phyloP scores from a whole-genome alignment of 2,888 invertebrate species.

The Tanytarsus gracilentus region DNA sequence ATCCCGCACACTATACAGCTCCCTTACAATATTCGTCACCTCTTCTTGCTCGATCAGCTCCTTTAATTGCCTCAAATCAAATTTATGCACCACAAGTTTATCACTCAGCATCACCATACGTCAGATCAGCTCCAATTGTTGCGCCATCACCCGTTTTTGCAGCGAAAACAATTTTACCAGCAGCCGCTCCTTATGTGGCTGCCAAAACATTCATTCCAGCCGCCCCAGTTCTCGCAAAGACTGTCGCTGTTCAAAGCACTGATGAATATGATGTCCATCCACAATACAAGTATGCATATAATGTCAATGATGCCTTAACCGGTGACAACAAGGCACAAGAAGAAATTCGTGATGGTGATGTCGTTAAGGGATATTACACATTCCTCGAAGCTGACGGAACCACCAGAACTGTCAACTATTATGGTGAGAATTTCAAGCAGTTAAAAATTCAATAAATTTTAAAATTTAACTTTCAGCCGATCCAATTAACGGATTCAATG shows the following conservation, averaged over 20 bases:
- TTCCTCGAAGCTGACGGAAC: slow-evolving; percentile 46
- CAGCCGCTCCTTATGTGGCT: slow-evolving; percentile 39
- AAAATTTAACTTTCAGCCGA: slow-evolving; percentile 36
- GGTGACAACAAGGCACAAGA: slow-evolving; percentile 46
- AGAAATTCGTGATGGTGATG: slow-evolving; percentile 45
- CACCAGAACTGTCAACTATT: slow-evolving; percentile 45
- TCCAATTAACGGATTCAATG: slow-evolving; percentile 38
- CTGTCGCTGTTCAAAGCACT: slow-evolving; percentile 38
- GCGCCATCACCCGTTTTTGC: slow-evolving; percentile 33
- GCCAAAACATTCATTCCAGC: slow-evolving; percentile 34
- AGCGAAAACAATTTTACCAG: slow-evolving; percentile 35
- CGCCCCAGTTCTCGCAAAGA: slow-evolving; percentile 32
- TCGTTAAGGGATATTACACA: slow-evolving; percentile 46
- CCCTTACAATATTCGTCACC: slow-evolving; percentile 31
- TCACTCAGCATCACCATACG: slow-evolving; percentile 30
- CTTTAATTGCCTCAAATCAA: slow-evolving; percentile 28
- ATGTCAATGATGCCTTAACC: slow-evolving; percentile 45
- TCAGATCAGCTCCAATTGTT: slow-evolving; percentile 31
- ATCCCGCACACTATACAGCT: too few relatives aligned
- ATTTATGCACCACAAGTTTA: slow-evolving; percentile 1
- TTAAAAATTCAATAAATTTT: too few relatives aligned
- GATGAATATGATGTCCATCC: slow-evolving; percentile 38
- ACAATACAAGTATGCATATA: slow-evolving; percentile 46
- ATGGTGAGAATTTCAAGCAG: slow-evolving; percentile 30
- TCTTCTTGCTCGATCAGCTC: slow-evolving; percentile 19